phyloP scores from a whole-genome alignment of 2,113 vertebrate genomes.

The Carassius gibelio region DNA sequence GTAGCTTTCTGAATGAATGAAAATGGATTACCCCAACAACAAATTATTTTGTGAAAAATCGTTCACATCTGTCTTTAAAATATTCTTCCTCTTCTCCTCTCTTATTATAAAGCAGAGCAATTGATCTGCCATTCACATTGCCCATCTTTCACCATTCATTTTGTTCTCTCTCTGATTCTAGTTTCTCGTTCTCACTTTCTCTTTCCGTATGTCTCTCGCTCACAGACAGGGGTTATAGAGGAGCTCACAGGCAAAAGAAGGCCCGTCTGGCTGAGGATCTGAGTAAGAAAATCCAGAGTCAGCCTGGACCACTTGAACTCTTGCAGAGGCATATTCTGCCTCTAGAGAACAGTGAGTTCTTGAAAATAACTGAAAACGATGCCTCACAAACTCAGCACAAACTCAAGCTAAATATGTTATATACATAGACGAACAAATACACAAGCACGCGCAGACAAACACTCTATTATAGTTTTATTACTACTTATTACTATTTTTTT shows the following conservation, averaged over 20 bases:
- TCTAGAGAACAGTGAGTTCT: slow-evolving; percentile 58
- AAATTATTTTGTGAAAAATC: slow-evolving; percentile 17
- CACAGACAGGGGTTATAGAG: slow-evolving; percentile 66
- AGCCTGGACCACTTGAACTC: slow-evolving; percentile 69
- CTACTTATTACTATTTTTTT: no score
- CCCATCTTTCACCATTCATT: slow-evolving; percentile 44
- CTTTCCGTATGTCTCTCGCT: slow-evolving; percentile 36
- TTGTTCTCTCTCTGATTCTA: slow-evolving; percentile 42
- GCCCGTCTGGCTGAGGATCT: slow-evolving; percentile 74
- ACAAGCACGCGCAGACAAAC: neutral
- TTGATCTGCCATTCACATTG: slow-evolving; percentile 31
- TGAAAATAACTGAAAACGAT: slow-evolving; percentile 19
- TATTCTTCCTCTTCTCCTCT: slow-evolving; percentile 2
- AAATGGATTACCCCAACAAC: slow-evolving; percentile 34
- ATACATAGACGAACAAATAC: slow-evolving; percentile 2
- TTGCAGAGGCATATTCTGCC: slow-evolving; percentile 71
- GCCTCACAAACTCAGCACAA: neutral
- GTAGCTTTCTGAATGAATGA: slow-evolving; percentile 12
- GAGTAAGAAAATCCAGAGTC: slow-evolving; percentile 73
- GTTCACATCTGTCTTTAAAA: slow-evolving; percentile 18
- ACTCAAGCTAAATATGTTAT: slow-evolving; percentile 6
- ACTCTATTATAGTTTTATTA: neutral
- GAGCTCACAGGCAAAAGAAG: slow-evolving; percentile 76
- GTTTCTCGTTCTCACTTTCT: slow-evolving; percentile 37
- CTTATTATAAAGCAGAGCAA: slow-evolving; percentile 21